These are phyloP conservation scores for Stylophora pistillata DNA, from an alignment of 64 coral and sea anemone genomes.

Conservation along the genomic window DNA sequence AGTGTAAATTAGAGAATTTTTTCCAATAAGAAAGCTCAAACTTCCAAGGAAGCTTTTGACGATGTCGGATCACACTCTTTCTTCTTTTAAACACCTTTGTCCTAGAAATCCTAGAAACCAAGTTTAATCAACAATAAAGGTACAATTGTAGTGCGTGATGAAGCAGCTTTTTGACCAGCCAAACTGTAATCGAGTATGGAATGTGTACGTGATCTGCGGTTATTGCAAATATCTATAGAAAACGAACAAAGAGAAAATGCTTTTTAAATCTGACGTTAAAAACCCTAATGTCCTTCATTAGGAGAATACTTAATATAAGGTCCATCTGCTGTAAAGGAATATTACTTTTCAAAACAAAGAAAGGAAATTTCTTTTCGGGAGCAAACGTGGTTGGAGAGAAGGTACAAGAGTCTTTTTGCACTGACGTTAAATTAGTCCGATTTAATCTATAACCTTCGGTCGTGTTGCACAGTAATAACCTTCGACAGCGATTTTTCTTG, in stretches of 20 bases:
- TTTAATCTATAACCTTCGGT: too few relatives aligned
- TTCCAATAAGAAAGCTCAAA: background rate
- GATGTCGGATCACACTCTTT: too few relatives aligned
- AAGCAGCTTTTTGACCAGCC: background rate
- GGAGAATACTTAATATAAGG: background rate
- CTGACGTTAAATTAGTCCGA: too few relatives aligned
- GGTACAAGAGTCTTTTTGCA: too few relatives aligned
- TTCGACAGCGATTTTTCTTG: background rate
- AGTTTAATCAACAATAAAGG: too few relatives aligned
- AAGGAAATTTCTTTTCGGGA: background rate
- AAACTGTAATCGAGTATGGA: background rate
- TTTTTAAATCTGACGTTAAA: background rate
- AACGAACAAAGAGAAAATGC: background rate
- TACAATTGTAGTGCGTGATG: too few relatives aligned
- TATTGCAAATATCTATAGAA: constrained; percentile 11
- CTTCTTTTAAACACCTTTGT: too few relatives aligned
- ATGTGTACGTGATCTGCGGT: background rate
- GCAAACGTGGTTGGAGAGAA: too few relatives aligned
- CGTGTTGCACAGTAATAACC: too few relatives aligned
- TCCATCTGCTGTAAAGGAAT: background rate
- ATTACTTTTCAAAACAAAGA: background rate
- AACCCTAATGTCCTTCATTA: background rate
- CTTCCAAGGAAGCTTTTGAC: background rate
- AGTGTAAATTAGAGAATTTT: constrained; percentile 1
- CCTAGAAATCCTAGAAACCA: too few relatives aligned